Base-by-base conservation (phyloP, 2,888 invertebrate species). In the Drosophila flavopinicola region DNA sequence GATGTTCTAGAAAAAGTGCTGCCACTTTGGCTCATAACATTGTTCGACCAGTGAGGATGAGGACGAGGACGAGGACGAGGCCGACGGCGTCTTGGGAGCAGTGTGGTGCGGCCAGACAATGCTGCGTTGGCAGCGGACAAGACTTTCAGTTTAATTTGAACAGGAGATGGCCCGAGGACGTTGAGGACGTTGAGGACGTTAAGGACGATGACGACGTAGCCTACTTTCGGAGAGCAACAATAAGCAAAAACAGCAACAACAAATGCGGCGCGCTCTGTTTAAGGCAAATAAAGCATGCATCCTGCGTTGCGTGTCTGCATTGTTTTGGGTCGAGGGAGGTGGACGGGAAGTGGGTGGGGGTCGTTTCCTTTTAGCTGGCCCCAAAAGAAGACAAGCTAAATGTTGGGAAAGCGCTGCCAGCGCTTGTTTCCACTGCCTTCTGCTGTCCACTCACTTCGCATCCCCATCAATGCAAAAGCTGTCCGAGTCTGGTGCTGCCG, bases 141-240 rank as follows among this genome's bases (percentile, higher is more conserved):
- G 87, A 77, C 78, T 82, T 84, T 77, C 78, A 75, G 85, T 82
- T 82, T 80, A 84, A 82, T 82, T 82, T 82, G 68, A 86, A 80
- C 85, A 84, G 78, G 74, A 71, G 71, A 67, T 68, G 67, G 64
- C 68, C 59, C 54, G 48, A 44, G 72, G 75, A 56, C 29, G 66
- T 11, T 38, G 68, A 30, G 37, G 30, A 58, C 25, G 51, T 47
- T 42, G 74, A 48, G 23, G 30, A 53, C 25, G 51, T 47, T 42
- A 68, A 52, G 23, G 39, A 63, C 27, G 45, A 69, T 10, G 57
- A 58, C 66, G 59, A 71, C 65, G 48, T 78, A 78, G 75, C 75
- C 75, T 47, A 60, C 47, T 56, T 60, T 60, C 41, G 38, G 32
- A 38, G 20, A 39, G 24, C 64, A 71, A 76, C 51, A 61, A 44